These are phyloP conservation scores for Hyles euphorbiae DNA, from an alignment of 1,140 invertebrate species.

Conservation along the genomic window DNA sequence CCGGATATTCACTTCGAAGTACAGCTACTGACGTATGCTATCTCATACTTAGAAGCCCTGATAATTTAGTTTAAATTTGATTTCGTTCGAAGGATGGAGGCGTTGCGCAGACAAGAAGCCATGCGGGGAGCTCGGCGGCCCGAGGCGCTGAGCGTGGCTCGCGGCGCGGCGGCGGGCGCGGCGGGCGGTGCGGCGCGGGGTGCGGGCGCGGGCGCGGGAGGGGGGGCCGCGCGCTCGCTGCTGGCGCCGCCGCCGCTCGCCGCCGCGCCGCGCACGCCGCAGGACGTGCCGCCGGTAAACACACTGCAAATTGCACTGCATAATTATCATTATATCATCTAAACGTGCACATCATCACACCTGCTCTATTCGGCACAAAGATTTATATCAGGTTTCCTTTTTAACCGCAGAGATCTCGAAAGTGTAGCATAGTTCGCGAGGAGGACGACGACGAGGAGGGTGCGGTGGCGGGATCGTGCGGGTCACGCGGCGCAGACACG, in stretches of 20 bases:
- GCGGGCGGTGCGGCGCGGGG: constrained; percentile 29
- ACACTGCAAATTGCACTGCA: neutral
- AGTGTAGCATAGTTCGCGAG: constrained; percentile 92
- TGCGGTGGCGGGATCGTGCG: constrained; percentile 57
- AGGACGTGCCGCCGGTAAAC: constrained; percentile 77
- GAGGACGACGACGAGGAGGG: constrained; percentile 88
- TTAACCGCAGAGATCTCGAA: constrained; percentile 78
- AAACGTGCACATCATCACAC: no score
- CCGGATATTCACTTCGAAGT: no score
- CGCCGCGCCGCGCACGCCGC: constrained; percentile 46
- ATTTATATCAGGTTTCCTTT: neutral
- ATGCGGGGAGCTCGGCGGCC: constrained; percentile 83
- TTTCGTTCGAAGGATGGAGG: constrained; percentile 7
- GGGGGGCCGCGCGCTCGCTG: constrained; percentile 29
- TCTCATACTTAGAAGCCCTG: no score
- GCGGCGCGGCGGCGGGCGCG: constrained; percentile 37
- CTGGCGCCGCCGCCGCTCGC: constrained; percentile 51
- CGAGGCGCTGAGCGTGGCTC: constrained; percentile 49
- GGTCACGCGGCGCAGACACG: constrained; percentile 46
- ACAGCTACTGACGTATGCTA: no score
- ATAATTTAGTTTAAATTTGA: no score
- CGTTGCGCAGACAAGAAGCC: constrained; percentile 83
- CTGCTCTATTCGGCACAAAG: no score
- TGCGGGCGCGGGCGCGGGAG: constrained; percentile 26
- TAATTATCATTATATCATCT: no score